Conservation (phyloP, 2,888 invertebrate species). For the Bursaphelenchus okinawaensis region DNA sequence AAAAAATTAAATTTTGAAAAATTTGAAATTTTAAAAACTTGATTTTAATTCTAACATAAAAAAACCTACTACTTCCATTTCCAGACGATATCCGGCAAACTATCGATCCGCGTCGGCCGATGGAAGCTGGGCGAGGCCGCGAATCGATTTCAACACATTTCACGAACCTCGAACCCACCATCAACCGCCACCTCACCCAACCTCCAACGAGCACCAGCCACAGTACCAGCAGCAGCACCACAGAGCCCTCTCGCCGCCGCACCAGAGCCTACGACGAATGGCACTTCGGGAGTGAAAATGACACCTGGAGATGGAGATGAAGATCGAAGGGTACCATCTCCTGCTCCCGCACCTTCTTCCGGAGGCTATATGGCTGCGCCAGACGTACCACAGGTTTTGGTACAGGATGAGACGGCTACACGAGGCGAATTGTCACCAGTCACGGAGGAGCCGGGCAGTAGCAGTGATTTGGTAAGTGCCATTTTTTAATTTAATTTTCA, state of each 20-base stretch:
- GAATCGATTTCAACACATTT: slow-evolving; percentile 46
- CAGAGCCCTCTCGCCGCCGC: neutral
- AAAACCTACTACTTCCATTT: slow-evolving; percentile 9
- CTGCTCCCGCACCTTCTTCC: slow-evolving; percentile 33
- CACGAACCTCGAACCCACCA: slow-evolving; percentile 26
- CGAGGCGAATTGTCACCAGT: slow-evolving; percentile 46
- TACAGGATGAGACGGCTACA: slow-evolving; percentile 25
- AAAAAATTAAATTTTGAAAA: too few relatives aligned
- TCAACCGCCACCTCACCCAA: slow-evolving; percentile 16
- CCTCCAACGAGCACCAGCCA: slow-evolving; percentile 1
- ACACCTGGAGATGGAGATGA: slow-evolving; percentile 1
- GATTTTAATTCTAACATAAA: neutral
- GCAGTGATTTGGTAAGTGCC: slow-evolving; percentile 36
- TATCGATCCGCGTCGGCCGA: slow-evolving; percentile 51
- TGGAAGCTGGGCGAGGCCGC: slow-evolving; percentile 57
- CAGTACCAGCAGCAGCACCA: neutral
- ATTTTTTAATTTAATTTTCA: neutral
- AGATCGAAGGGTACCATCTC: slow-evolving; percentile 10
- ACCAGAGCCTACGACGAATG: neutral
- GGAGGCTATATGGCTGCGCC: slow-evolving; percentile 17
- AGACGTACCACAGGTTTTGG: slow-evolving; percentile 36
- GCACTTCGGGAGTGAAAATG: slow-evolving; percentile 1
- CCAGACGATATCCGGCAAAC: slow-evolving; percentile 52
- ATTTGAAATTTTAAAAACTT: too few relatives aligned
- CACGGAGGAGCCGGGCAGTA: slow-evolving; percentile 46